Evolutionary conservation across 1,140 invertebrate genomes (phyloP), one percentile per base, ranked within the genome.

Genomic region (Brachionus asplanchnoidis): DNA sequence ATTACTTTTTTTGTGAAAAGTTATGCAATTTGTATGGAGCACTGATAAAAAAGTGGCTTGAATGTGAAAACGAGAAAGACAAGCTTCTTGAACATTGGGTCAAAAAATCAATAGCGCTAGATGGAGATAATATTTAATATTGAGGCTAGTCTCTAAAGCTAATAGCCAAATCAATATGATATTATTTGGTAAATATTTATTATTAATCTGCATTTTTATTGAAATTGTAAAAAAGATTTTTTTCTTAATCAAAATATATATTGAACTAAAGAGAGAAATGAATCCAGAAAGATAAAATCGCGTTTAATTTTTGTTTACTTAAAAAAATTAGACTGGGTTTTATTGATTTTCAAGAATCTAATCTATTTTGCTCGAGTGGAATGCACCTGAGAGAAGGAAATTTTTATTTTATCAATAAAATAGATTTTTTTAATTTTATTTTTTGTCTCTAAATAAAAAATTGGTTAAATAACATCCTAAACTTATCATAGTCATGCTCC

Each of bases 151-250:
- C 68, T 73, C 68, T 73, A 73, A 73, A 73, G 40, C 68, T 73
- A 73, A 73, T 73, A 73, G 44, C 68, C 40, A 20, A 73, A 73
- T 73, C 68, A 42, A 40, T 73, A 40, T 40, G 32, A 32, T 68
- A 32, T 68, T 68, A n/a, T 68, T 68, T 68, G 32, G 68, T 73
- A 73, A 73, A 73, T 73, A 73, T 73, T 73, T 73, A 73, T 73
- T 17, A 42, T 73, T 73, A 73, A 73, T 73, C 68, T 73, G 68
- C 68, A 73, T 73, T 73, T 73, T 73, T 73, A 73, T 73, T 73
- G 68, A 73, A 73, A 73, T 40, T 73, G 14, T 42, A 20, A 17
- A 20, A 44, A 73, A 40, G 68, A 73, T 23, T 20, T 73, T 42
- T 73, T 73, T 73, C 68, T 73, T 73, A 73, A 73, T 73, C 68